Percentiles rank a stretch among this genome's conserved stretches.
Conservation (phyloP, 1,140 invertebrate genomes). For the Schmidtea mediterranea region DNA sequence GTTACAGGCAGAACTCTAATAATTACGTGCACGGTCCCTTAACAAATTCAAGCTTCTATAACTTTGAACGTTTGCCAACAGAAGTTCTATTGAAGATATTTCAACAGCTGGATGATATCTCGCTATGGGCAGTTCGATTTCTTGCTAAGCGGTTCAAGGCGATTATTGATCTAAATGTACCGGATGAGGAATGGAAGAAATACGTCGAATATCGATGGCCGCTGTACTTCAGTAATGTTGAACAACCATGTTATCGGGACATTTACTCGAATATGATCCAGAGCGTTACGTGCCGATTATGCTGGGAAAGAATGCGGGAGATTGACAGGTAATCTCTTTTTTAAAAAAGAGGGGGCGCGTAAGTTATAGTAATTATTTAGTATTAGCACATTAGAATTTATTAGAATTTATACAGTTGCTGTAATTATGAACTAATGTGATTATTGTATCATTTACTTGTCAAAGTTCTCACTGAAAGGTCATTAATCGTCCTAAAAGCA, state of each 20-base stretch:
- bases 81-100: slow-evolving; percentile 57
- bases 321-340: slow-evolving; percentile 14
- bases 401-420: too few relatives aligned
- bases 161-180: slow-evolving; percentile 43
- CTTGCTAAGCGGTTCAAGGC: slow-evolving; percentile 56
- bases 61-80: slow-evolving; percentile 16
- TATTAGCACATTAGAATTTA: too few relatives aligned
- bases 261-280: slow-evolving; percentile 1
- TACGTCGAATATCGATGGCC: slow-evolving; percentile 50
- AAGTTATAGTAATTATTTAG: background rate
- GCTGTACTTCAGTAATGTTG: slow-evolving; percentile 32
- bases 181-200: slow-evolving; percentile 44
- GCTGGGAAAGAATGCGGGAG: slow-evolving; percentile 33
- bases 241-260: background rate
- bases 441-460: too few relatives aligned
- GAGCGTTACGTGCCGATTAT: slow-evolving; percentile 53
- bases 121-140: slow-evolving; percentile 52
- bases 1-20: background rate
- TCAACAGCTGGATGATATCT: slow-evolving; percentile 61
- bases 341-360: background rate
- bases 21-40: background rate
- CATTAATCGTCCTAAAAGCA: too few relatives aligned
- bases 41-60: background rate
- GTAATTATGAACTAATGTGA: too few relatives aligned
- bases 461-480: too few relatives aligned